A percentile compares a stretch with the other conserved stretches of the same genome.
Conservation (phyloP, 1,140 invertebrate species). For the Bombus vancouverensis region DNA sequence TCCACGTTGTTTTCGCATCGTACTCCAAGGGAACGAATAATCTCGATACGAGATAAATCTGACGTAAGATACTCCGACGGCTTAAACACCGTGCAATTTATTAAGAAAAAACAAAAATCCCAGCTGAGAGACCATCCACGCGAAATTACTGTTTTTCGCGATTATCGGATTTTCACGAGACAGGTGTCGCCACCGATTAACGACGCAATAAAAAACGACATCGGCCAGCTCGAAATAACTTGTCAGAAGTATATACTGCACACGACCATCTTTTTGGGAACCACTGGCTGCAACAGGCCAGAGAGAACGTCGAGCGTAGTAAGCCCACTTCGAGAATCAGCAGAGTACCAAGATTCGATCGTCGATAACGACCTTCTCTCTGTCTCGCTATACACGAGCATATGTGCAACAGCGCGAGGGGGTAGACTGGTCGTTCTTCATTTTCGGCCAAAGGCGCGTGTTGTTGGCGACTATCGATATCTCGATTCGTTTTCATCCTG, state of each 20-base stretch:
- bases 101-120: not conserved
- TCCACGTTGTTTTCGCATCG: not conserved
- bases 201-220: not conserved
- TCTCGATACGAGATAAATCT: conserved; percentile 5
- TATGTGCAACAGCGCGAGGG: conserved; percentile 17
- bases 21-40: not conserved
- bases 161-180: not conserved
- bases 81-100: not conserved
- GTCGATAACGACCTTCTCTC: conserved; percentile 52
- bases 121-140: not conserved
- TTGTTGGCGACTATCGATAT: conserved; percentile 58
- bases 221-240: not conserved
- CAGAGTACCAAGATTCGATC: conserved; percentile 56
- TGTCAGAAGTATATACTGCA: not conserved
- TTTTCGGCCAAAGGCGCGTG: conserved; percentile 57
- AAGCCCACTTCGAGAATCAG: conserved; percentile 26
- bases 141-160: not conserved
- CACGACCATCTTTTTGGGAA: conserved; percentile 45
- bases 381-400: conserved; percentile 12
- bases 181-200: conserved; percentile 29
- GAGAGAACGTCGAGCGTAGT: conserved; percentile 33
- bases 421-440: conserved; percentile 29
- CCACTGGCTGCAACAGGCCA: conserved; percentile 34
- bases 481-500: conserved; percentile 43
- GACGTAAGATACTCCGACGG: not conserved